Conservation (phyloP, 2,797 vertebrate species). For the Macropus fuliginosus region DNA sequence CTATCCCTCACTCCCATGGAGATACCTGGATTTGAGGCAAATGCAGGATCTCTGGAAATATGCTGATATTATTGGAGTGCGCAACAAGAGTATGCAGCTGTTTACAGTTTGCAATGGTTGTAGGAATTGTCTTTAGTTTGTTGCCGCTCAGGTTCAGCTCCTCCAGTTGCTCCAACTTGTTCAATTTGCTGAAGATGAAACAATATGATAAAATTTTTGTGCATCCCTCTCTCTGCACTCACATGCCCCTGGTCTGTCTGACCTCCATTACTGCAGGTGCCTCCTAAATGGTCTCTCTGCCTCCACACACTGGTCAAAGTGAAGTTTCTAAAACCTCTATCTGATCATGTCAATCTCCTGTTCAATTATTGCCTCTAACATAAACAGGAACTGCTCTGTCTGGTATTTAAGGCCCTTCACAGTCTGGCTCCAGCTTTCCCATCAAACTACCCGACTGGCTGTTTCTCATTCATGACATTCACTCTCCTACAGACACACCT, state of each 20-base stretch:
- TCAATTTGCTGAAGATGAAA: constrained; percentile 91
- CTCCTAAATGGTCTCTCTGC: background rate
- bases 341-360: background rate
- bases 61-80: constrained; percentile 95
- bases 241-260: background rate
- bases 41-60: constrained; percentile 96
- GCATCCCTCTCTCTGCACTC: background rate
- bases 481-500: background rate
- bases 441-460: background rate
- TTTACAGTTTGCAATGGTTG: constrained; percentile 96
- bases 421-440: background rate
- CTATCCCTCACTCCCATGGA: background rate
- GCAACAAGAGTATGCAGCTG: constrained; percentile 94
- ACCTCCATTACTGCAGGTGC: background rate
- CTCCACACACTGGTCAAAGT: background rate
- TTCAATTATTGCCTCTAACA: background rate
- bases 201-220: constrained; percentile 28
- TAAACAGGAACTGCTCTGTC: background rate
- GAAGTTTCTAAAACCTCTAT: background rate
- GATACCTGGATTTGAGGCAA: constrained; percentile 95
- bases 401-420: background rate
- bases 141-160: constrained; percentile 97
- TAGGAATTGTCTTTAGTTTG: constrained; percentile 96
- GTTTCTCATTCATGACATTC: background rate
- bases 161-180: constrained; percentile 95